phyloP scores from a whole-genome alignment of 2,888 invertebrate genomes.

The Nymphalis c-album region DNA sequence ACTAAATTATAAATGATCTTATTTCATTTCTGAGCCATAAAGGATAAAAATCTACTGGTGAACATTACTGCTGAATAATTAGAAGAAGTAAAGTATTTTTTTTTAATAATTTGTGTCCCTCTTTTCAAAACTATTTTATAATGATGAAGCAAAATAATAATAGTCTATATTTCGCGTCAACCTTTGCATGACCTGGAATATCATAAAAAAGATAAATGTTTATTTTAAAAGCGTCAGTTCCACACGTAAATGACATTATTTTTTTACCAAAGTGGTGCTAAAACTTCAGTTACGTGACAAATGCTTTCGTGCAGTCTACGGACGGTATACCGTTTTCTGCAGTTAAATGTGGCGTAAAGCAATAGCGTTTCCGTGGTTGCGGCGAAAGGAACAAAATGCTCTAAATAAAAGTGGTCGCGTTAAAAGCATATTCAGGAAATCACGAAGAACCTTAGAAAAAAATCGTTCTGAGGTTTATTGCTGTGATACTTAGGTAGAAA shows the following conservation, averaged over 20 bases:
- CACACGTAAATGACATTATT: constrained; percentile 13
- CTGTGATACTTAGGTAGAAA: no score
- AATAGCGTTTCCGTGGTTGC: not conserved
- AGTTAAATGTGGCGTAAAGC: constrained; percentile 15
- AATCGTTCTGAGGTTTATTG: not conserved
- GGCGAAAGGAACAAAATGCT: constrained; percentile 1
- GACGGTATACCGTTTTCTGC: not conserved
- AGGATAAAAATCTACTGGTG: no score
- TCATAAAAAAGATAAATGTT: not conserved
- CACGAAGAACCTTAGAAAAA: not conserved
- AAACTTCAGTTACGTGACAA: constrained; percentile 13
- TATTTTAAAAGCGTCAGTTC: constrained; percentile 3
- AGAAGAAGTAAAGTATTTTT: no score
- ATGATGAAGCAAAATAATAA: no score
- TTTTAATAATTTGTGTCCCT: no score
- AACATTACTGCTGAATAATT: no score
- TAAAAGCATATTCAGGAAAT: not conserved
- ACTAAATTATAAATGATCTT: no score
- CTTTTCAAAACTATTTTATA: no score
- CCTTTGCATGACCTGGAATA: not conserved
- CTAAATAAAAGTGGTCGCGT: constrained; percentile 3
- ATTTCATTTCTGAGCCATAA: no score
- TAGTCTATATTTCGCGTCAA: not conserved
- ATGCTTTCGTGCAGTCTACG: not conserved
- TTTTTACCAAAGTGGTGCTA: not conserved